Conservation (phyloP, 2,113 vertebrate genomes). For the Oryzias woworae region DNA sequence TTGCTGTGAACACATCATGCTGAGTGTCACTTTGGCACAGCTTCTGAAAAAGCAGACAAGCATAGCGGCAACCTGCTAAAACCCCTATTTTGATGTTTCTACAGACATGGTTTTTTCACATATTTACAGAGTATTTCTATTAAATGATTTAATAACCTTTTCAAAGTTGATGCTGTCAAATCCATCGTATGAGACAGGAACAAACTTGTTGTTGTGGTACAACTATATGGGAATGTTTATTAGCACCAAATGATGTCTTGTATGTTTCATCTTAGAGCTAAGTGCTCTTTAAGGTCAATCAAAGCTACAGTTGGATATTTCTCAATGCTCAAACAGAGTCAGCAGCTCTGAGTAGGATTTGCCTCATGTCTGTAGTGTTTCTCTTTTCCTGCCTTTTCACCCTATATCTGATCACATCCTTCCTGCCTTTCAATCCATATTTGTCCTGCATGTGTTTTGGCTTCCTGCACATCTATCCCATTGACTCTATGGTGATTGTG, state of each 20-base stretch:
- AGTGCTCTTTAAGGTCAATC: conserved; percentile 1
- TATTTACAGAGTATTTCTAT: conserved; percentile 54
- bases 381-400: conserved; percentile 17
- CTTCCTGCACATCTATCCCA: conserved; percentile 42
- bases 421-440: conserved; percentile 7
- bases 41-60: conserved; percentile 51
- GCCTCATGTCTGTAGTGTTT: conserved; percentile 27
- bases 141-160: conserved; percentile 56
- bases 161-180: conserved; percentile 50
- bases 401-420: conserved; percentile 23
- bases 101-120: conserved; percentile 36
- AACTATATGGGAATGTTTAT: conserved; percentile 62
- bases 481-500: conserved; percentile 51
- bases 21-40: conserved; percentile 67
- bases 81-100: conserved; percentile 26
- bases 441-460: conserved; percentile 32
- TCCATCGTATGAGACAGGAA: conserved; percentile 21
- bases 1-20: conserved; percentile 38
- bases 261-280: too few species aligned
- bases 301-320: background rate
- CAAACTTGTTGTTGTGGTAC: conserved; percentile 58
- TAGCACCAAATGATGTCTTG: conserved; percentile 33
- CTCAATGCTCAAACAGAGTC: conserved; percentile 26
- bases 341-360: conserved; percentile 1
- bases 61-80: conserved; percentile 27